Evolutionary conservation across 2,113 vertebrate genomes (phyloP).

Genomic region (Prunella himalayana): DNA sequence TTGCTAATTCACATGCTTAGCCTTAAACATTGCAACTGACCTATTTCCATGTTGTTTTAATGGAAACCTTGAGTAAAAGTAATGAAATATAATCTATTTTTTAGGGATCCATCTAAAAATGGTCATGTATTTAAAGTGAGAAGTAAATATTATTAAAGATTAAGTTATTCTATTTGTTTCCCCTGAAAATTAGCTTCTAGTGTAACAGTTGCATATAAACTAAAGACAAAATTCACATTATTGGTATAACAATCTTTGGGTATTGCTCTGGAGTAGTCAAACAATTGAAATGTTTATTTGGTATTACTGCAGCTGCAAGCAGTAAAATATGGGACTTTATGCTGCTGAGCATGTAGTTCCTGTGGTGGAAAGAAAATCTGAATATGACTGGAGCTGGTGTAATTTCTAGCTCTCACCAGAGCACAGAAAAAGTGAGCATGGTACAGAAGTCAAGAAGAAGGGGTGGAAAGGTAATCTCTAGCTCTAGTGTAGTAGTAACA

Average conservation of each 20-base stretch:
- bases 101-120: background rate
- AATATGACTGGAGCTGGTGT: background rate
- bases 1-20: background rate
- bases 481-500: background rate
- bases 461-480: background rate
- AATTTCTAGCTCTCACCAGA: background rate
- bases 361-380: background rate
- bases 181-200: slow-evolving; percentile 26
- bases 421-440: background rate
- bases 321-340: background rate
- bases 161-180: slow-evolving; percentile 13
- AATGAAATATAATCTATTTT: slow-evolving; percentile 10
- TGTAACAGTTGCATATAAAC: background rate
- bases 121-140: slow-evolving; percentile 26
- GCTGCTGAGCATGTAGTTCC: background rate
- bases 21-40: background rate
- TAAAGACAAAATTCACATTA: background rate
- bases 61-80: slow-evolving; percentile 27
- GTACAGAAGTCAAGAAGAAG: background rate
- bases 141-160: background rate
- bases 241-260: background rate
- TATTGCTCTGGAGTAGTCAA: background rate
- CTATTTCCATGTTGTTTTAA: background rate
- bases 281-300: background rate
- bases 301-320: background rate